These are phyloP conservation scores for Dendroctonus ponderosae DNA, from an alignment of 1,140 invertebrate genomes.

Conservation along the genomic window DNA sequence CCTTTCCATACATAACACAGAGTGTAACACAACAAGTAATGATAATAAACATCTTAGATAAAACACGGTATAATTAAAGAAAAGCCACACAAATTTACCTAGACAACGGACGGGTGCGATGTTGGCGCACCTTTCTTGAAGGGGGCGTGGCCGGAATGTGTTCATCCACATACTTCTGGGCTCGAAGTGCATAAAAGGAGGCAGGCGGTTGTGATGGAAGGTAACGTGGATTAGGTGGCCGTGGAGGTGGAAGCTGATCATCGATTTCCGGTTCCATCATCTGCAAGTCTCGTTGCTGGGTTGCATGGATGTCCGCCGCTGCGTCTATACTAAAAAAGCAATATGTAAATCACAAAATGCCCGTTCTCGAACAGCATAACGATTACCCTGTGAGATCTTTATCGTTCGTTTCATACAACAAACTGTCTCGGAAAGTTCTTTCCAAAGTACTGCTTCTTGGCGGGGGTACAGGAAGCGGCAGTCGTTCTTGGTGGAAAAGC, in stretches of 20 bases:
- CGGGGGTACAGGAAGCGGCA: constrained; percentile 19
- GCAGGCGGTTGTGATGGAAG: constrained; percentile 47
- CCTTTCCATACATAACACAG: no score
- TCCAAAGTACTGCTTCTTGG: constrained; percentile 17
- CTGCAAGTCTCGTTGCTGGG: neutral
- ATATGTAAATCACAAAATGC: neutral
- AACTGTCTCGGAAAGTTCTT: neutral
- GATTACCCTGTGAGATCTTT: no score
- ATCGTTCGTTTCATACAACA: no score
- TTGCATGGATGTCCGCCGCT: no score
- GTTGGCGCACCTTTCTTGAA: constrained; percentile 44
- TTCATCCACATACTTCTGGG: constrained; percentile 54
- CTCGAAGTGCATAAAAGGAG: constrained; percentile 49
- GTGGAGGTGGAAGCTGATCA: constrained; percentile 53
- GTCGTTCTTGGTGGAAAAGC: neutral
- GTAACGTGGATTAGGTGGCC: constrained; percentile 56
- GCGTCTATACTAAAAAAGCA: neutral
- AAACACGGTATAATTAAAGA: no score
- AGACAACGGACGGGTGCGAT: constrained; percentile 45
- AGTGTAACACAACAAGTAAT: no score
- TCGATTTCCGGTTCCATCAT: constrained; percentile 41
- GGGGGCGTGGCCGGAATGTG: constrained; percentile 47
- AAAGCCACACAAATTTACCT: no score
- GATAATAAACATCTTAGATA: no score
- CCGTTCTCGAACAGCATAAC: no score